Percentiles rank a stretch among this genome's conserved stretches.
Evolutionary conservation across 2,113 vertebrate species (phyloP).

Genomic region (Phalacrocorax aristotelis): DNA sequence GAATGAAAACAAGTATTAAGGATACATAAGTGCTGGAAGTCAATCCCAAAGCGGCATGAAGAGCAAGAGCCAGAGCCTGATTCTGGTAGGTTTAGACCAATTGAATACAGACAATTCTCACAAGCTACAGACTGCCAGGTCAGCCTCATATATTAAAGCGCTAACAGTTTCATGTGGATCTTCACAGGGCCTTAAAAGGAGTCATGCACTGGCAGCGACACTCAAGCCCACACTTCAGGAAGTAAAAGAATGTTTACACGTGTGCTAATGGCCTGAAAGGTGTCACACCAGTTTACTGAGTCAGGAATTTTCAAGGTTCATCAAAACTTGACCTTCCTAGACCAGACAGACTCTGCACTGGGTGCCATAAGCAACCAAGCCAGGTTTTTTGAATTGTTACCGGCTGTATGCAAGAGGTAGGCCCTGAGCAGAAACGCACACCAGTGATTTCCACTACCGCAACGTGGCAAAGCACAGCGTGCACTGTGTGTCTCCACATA

Average conservation of each 20-base stretch:
- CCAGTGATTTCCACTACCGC: not conserved
- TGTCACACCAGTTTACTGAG: not conserved
- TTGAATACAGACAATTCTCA: not conserved
- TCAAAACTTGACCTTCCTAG: not conserved
- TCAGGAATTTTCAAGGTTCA: not conserved
- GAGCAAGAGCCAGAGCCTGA: not conserved
- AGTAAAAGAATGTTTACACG: not conserved
- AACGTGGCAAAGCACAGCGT: rapidly evolving
- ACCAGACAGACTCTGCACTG: not conserved
- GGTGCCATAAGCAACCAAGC: not conserved
- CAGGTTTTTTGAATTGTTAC: not conserved
- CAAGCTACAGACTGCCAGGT: not conserved
- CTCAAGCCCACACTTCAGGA: not conserved
- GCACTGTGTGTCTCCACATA: not conserved
- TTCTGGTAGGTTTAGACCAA: not conserved
- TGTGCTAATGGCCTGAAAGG: rapidly evolving
- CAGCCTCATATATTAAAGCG: not conserved
- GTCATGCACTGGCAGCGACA: not conserved
- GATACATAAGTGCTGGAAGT: not conserved
- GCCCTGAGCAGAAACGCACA: not conserved
- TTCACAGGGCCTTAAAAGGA: not conserved
- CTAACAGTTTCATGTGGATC: not conserved
- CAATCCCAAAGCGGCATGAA: not conserved
- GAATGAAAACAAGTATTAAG: not conserved
- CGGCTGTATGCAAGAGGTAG: not conserved